Evolutionary conservation across 2,113 vertebrate species (phyloP).

Genomic region (Corythoichthys haematopterus): DNA sequence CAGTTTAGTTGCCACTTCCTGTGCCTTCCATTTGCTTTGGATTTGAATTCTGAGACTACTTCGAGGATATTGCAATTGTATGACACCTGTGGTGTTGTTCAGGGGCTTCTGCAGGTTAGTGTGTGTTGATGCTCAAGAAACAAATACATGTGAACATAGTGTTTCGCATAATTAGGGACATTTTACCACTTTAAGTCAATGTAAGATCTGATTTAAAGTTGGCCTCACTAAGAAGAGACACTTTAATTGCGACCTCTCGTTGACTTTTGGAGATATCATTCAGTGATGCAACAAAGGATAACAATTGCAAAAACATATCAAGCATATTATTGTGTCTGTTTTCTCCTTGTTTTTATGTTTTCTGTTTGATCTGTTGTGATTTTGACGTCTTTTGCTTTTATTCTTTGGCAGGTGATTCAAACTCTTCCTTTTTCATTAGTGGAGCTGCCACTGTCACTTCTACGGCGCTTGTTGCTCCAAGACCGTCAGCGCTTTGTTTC

Average conservation of each 20-base stretch:
- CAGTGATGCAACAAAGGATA: conserved; percentile 51
- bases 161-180: neutral
- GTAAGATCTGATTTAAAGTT: neutral
- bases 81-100: conserved; percentile 58
- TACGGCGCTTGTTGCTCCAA: conserved; percentile 77
- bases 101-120: conserved; percentile 66
- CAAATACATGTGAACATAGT: neutral
- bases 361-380: conserved; percentile 45
- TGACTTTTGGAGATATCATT: conserved; percentile 16
- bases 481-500: conserved; percentile 63
- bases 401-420: conserved; percentile 75
- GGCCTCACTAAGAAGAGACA: neutral
- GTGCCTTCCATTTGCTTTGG: conserved; percentile 72
- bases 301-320: conserved; percentile 33
- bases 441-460: conserved; percentile 80
- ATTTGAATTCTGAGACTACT: conserved; percentile 55
- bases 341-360: conserved; percentile 30
- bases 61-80: conserved; percentile 57
- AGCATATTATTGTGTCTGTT: conserved; percentile 28
- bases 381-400: conserved; percentile 14
- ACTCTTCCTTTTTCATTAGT: conserved; percentile 60
- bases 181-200: neutral
- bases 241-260: neutral
- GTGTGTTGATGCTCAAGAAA: conserved; percentile 5
- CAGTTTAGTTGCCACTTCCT: conserved; percentile 70